Base-by-base conservation (phyloP, 2,113 vertebrate genomes). In the Pangasianodon gigas region DNA sequence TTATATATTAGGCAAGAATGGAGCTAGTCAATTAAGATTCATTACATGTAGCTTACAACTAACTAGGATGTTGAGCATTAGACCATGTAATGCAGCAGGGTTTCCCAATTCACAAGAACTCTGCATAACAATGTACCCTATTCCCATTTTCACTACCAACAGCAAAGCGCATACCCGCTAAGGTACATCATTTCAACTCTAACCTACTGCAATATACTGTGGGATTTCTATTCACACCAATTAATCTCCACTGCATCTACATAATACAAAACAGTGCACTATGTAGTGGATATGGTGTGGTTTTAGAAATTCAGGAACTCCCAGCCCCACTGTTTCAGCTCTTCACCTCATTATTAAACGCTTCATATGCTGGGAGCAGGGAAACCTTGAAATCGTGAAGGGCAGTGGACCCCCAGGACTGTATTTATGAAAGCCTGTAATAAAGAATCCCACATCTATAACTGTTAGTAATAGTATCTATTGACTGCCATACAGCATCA, bases 401-500 rank as follows among this genome's bases (percentile, higher is more conserved):
- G 2, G 14, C 51, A 81, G 79, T 52, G n/a, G 8, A 54, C 51
- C 79, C 4, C 51, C 51, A 54, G 48, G 79, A 54, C 8, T 37
- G 54, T 2, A 21, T 83, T 58, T 24, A 48, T 48, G 44, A 48
- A n/a, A 86, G 62, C 29, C 46, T n/a, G 29, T 85, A 65, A 56
- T 82, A 37, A 82, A 56, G 6, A 44, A 7, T 67, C 10, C 26
- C 2, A 32, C 26, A 10, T 32, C 8, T 2, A 69, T 85, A 86
- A 71, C 5, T 13, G 46, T 37, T 86, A 37, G 48, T 26, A 32
- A 52, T 71, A 13, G 46, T 37, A 74, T 54, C 65, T 69, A 86
- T 74, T 58, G 46, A 52, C 48, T 54, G 65, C 62, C 18, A 74
- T 52, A 86, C 65, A 14, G 85, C n/a, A 86, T 65, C n/a, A 65